Evolutionary conservation across 2,797 vertebrate genomes (phyloP).

Genomic region (Crenichthys baileyi): DNA sequence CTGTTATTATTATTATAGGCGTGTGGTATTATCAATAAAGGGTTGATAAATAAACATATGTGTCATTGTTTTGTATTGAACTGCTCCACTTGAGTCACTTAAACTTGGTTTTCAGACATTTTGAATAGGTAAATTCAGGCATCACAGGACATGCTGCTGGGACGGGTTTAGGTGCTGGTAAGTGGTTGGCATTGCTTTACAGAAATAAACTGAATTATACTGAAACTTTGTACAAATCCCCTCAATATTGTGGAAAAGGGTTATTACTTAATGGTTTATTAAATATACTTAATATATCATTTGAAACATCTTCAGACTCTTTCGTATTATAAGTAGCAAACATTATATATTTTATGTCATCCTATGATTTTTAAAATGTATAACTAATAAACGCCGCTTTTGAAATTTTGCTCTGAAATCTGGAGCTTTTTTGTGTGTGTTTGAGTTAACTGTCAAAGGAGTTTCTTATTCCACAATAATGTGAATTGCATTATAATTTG

Average conservation of each 20-base stretch:
- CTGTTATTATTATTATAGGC: constrained; percentile 71
- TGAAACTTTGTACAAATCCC: too few species aligned
- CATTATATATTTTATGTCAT: not conserved
- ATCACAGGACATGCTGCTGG: not conserved
- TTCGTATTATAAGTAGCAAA: not conserved
- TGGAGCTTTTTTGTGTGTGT: not conserved
- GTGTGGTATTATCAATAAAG: constrained; percentile 84
- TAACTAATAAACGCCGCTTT: too few species aligned
- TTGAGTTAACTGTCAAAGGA: not conserved
- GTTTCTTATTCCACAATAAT: not conserved
- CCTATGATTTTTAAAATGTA: not conserved
- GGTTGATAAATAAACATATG: constrained; percentile 59
- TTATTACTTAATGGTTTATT: too few species aligned
- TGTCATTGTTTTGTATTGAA: constrained; percentile 30
- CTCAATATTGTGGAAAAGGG: too few species aligned
- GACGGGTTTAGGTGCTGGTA: not conserved
- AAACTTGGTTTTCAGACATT: not conserved
- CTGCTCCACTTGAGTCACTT: not conserved
- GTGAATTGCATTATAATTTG: not conserved
- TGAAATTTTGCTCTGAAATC: not conserved
- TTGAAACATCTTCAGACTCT: too few species aligned
- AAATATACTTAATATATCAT: too few species aligned
- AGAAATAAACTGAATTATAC: too few species aligned
- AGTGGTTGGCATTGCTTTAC: not conserved
- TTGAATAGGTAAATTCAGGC: not conserved